These are phyloP conservation scores for Mastomys natalensis DNA, from an alignment of 2,113 vertebrate species.

Conservation along the genomic window DNA sequence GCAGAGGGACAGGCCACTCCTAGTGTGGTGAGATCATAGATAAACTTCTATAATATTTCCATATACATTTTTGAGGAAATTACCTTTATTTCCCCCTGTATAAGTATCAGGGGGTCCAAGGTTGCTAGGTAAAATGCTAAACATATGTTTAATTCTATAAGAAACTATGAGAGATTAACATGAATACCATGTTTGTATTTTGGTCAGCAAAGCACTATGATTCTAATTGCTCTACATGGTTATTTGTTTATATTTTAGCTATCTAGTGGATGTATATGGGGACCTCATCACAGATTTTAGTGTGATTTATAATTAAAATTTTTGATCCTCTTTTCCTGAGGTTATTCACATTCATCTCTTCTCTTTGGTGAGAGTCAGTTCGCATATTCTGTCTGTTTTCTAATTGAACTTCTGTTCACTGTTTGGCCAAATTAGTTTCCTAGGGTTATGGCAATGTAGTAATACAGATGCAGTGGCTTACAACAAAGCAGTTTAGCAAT, in stretches of 20 bases:
- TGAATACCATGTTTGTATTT: not conserved
- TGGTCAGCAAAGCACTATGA: not conserved
- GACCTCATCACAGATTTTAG: conserved; percentile 10
- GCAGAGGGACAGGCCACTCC: not conserved
- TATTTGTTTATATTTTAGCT: not conserved
- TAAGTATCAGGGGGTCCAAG: not conserved
- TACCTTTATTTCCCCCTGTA: not conserved
- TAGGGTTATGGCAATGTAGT: not conserved
- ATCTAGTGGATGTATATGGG: not conserved
- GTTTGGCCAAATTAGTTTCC: not conserved
- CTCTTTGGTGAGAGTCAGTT: conserved; percentile 3
- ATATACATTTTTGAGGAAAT: not conserved
- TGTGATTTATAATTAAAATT: conserved; percentile 3
- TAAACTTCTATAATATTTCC: not conserved
- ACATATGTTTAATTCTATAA: not conserved
- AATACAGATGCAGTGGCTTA: not conserved
- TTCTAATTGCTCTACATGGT: not conserved
- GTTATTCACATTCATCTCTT: not conserved
- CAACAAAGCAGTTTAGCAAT: not conserved
- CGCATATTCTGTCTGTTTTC: conserved; percentile 22
- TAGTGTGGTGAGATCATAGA: not conserved
- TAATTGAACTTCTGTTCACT: not conserved
- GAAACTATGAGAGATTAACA: not conserved
- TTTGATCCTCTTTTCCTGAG: not conserved
- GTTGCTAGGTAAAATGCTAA: not conserved